Evolutionary conservation across 2,888 invertebrate species (phyloP), one percentile per base, ranked within the genome.

Genomic region (Leptopilina drosophilae): DNA sequence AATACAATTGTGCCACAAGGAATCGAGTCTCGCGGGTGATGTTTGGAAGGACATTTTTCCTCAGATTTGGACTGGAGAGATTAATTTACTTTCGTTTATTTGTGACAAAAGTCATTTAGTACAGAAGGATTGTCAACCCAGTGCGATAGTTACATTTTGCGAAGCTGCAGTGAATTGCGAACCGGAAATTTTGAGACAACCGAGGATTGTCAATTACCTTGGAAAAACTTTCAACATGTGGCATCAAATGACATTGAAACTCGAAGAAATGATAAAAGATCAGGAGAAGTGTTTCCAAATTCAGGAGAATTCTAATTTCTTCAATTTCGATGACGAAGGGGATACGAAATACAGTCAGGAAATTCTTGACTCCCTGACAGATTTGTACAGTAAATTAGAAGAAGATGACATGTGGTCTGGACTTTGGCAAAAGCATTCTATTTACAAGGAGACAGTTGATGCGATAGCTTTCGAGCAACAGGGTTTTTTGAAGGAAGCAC

Each of bases 351-450:
- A 95, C 4, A 94, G 95, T 81, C 94, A 94, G 92, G 95, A 96
- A 89, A 92, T 96, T 7, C 92, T 96, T 77, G 97, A 97, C 87
- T 95, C 96, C 0, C 92, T 99, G 69, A 96, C 97, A 42, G 97
- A 98, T 87, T 95, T 99, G 94, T 99, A 99, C 90, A 95, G 96
- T n/a, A 93, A 96, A 46, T 93, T 99, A 73, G 96, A 96, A 91
- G 99, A 99, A 90, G 98, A 98, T 89, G 99, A 99, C 90, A 95
- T 99, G 94, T 98, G 98, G 97, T 96, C 97, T 0, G 98, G 98
- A 0, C 92, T 99, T 78, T 99, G 99, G 99, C 96, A 96, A 89
- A 96, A 97, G 88, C 96, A 98, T 88, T 96, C 98, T 1, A 96
- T 97, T 85, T 98, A 97, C 90, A 94, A 96, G 8, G 98, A 99